Base-by-base conservation (phyloP, 2,888 invertebrate species). In the Noctua janthina region DNA sequence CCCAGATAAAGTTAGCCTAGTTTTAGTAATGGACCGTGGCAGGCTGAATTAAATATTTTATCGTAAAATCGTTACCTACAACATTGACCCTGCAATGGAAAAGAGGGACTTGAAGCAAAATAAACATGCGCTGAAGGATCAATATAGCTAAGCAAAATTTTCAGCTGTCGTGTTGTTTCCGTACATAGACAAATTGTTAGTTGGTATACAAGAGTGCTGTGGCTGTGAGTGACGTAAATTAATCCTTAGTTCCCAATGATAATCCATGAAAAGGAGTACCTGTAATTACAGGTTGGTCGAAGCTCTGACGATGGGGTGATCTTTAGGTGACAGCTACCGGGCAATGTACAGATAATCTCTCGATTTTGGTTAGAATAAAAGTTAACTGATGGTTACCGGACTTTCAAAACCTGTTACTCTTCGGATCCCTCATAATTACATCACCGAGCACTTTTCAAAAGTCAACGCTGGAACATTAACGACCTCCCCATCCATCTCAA, bases 31-130 rank as follows among this genome's bases (percentile, higher is more conserved):
- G 66, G 69, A 8, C 74, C 20, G 49, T 51, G 15, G 46, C 78
- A 35, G 46, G 64, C 23, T 70, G 70, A 70, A 74, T 85, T 66
- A 79, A 70, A 84, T 74, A 85, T 82, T 62, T 62, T 64, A 80
- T 73, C 62, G 35, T 46, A 67, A 70, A 59, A n/a, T 82, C 3
- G n/a, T 54, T 56, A 76, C 56, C 29, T 56, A 70, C 66, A 43
- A 69, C 35, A 51, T 23, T 54, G 51, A 62, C 46, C 35, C 35
- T 29, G 17, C 23, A n/a, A 29, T 29, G 23, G 11, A 43, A 71
- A 39, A 51, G 17, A 17, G 11, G 20, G 17, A 10, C 29, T 64
- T 20, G 23, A 59, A 11, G 5, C n/a, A 49, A 20, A 49, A 56
- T 64, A 49, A 69, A 54, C 15, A 62, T 15, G n/a, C 1, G 17